Base-by-base conservation (phyloP, 2,888 invertebrate species). In the Cremastinae sp. region DNA sequence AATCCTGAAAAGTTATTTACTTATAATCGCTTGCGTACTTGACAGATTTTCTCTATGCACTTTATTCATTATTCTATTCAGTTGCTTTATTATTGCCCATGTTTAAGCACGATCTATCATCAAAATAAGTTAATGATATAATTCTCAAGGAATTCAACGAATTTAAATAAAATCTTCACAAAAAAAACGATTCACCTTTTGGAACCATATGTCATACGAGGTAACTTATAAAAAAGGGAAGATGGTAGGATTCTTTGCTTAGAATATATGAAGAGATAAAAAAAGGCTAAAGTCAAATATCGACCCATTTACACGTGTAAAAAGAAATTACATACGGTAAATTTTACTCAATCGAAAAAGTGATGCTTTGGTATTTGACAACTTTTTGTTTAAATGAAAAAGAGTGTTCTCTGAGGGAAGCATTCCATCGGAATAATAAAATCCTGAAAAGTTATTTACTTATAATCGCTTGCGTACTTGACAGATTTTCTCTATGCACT, bases 161-260 rank as follows among this genome's bases (percentile, higher is more conserved):
- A n/a, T n/a, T n/a, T n/a, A n/a, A n/a, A n/a, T n/a, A n/a, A n/a
- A n/a, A n/a, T n/a, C n/a, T n/a, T n/a, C n/a, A n/a, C 8, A n/a
- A 22, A 7, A 28, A 43, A 10, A 47, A 22, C 18, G 20, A 41
- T 35, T 58, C 8, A n/a, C 10, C 18, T 18, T 7, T 18, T 37
- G 62, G 47, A 49, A 62, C 35, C 62, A 62, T 62, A 62, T 62
- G 62, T 18, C 37, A 49, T 49, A 49, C 10, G 62, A n/a, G n/a
- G 37, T 18, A 12, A 8, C 22, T 43, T 22, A n/a, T 9, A 2
- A 10, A 59, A 22, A 3, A 58, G 2, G 18, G 12, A 16, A 18
- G 18, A 18, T 9, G 35, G n/a, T 49, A n/a, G 37, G 16, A 14
- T 7, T 12, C 10, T n/a, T n/a, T 16, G 14, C 20, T 7, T n/a